Evolutionary conservation across 30 jellyfish, hydroid and myxozoan genomes (phyloP).

Genomic region (Aurelia aurita complex sp. Pacific): DNA sequence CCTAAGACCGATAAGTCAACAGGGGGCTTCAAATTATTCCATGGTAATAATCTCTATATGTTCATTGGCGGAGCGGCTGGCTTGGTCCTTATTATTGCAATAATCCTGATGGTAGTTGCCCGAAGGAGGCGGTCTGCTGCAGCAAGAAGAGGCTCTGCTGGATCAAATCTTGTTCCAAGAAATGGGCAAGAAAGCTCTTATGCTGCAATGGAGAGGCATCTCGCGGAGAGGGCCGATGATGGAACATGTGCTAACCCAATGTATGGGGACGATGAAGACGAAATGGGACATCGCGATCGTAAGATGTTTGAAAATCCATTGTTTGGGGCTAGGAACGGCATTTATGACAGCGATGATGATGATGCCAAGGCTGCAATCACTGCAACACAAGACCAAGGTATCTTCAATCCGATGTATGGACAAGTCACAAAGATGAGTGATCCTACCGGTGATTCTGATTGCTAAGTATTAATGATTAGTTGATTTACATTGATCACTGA

Average conservation of each 20-base stretch:
- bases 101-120: neutral
- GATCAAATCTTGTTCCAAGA: neutral
- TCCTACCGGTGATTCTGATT: slow-evolving; percentile 12
- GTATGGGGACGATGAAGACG: slow-evolving; percentile 79
- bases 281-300: slow-evolving; percentile 10
- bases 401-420: slow-evolving; percentile 16
- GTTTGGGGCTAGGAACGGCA: slow-evolving; percentile 9
- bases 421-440: neutral
- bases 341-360: slow-evolving; percentile 8
- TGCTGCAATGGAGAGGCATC: slow-evolving; percentile 30
- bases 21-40: slow-evolving; percentile 24
- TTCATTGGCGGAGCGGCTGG: slow-evolving; percentile 37
- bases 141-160: neutral
- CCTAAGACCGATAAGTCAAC: neutral
- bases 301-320: slow-evolving; percentile 39
- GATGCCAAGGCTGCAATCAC: neutral
- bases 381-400: neutral
- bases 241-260: slow-evolving; percentile 49
- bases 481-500: neutral
- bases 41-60: slow-evolving; percentile 19
- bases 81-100: neutral
- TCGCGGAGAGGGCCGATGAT: slow-evolving; percentile 3
- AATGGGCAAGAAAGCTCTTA: slow-evolving; percentile 1
- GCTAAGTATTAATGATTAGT: neutral
- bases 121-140: neutral